Evolutionary conservation across 2,113 vertebrate species (phyloP).

Genomic region (Oryzias curvinotus): DNA sequence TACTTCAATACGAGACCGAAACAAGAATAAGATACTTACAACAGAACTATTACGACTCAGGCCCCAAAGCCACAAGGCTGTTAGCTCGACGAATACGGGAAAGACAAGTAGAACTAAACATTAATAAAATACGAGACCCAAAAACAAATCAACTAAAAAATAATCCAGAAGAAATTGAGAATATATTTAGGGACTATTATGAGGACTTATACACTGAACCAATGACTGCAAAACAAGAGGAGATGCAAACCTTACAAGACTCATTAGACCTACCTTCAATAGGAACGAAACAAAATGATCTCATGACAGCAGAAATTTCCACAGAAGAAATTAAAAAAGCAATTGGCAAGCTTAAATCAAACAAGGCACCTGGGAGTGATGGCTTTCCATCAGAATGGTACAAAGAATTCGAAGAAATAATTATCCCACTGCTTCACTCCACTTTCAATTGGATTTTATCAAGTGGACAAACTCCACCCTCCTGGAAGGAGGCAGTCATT

Average conservation of each 20-base stretch:
- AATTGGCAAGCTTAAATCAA: neutral
- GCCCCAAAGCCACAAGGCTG: neutral
- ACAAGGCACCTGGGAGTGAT: neutral
- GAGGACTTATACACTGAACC: neutral
- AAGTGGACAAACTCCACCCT: too few species aligned
- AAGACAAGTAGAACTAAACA: neutral
- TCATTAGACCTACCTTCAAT: neutral
- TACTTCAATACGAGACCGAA: too few species aligned
- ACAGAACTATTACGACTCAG: neutral
- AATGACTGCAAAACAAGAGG: neutral
- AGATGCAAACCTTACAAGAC: neutral
- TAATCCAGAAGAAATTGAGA: conserved; percentile 3
- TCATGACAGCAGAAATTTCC: neutral
- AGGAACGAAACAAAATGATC: conserved; percentile 2
- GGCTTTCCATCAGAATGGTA: neutral
- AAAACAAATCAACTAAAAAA: conserved; percentile 1
- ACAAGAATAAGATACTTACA: too few species aligned
- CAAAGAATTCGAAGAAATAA: neutral
- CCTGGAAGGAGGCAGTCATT: too few species aligned
- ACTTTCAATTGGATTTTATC: too few species aligned
- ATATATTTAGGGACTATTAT: conserved; percentile 2
- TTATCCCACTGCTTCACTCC: too few species aligned
- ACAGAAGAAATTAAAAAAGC: neutral
- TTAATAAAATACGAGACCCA: conserved; percentile 1
- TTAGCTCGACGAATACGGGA: neutral